Evolutionary conservation across 2,797 vertebrate genomes (phyloP), one percentile per base, ranked within the genome.

Genomic region (Hippopotamyrus pictus): DNA sequence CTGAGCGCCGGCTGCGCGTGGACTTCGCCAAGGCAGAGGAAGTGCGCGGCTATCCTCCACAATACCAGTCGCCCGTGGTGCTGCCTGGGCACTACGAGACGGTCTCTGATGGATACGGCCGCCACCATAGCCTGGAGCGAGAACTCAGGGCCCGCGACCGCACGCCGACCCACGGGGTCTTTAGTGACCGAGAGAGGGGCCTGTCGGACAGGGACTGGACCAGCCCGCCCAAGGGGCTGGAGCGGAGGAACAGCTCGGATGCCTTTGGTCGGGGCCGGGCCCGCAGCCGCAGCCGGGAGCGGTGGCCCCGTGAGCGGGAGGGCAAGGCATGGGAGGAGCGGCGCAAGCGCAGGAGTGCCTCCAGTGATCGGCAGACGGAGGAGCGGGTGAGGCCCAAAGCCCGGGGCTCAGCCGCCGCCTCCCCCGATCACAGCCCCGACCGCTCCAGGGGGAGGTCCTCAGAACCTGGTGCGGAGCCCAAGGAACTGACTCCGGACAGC

Each of bases 21-120:
- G 99, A 99, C 94, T 99, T 99, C 89, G 98, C 98, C 87, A 99
- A 99, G 91, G 97, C 97, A 0, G 99, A 99, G 95, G 98, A 99
- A 91, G 91, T 94, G 0, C 96, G 98, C 1, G 94, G 96, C 0
- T 99, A 99, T 83, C 97, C 98, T 0, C 95, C 96, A 6, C 97
- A 97, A 62, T 98, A 98, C 94, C 97, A 96, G 91, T 96, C 97
- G 0, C 96, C 97, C 0, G 0, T 93, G 94, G 0, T 95, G 93
- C 95, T 97, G 1, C 96, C 97, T 0, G 90, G 97, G 62, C 97
- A 97, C 92, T 99, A 97, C 0, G 98, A 99, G 9, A 92, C 97
- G 14, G 95, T 98, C 0, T 93, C 96, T 0, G 98, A 99, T 0
- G 95, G 96, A 0, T 99, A 97, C 37, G 93, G 95, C 87, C 95